These are phyloP conservation scores for Bilobella aurantiaca DNA, from an alignment of 1,140 invertebrate species.

Conservation along the genomic window DNA sequence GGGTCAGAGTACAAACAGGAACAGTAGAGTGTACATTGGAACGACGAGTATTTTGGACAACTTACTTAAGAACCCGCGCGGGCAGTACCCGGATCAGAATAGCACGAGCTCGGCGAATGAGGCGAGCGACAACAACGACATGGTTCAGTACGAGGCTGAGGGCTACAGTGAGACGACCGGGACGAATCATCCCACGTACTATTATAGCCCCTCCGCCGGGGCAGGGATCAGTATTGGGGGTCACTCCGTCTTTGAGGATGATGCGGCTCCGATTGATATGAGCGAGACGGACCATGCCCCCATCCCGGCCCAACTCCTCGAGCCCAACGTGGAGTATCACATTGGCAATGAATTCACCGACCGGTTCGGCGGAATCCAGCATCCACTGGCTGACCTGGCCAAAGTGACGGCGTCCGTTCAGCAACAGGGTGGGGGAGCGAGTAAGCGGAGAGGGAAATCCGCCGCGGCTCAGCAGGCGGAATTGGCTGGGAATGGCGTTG, in stretches of 20 bases:
- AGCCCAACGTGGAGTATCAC: slow-evolving; percentile 34
- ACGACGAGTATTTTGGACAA: slow-evolving; percentile 35
- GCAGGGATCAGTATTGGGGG: background rate
- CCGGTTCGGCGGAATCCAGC: slow-evolving; percentile 5
- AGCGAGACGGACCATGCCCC: slow-evolving; percentile 15
- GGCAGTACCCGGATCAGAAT: background rate
- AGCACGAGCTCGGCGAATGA: slow-evolving; percentile 24
- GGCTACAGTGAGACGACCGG: no score
- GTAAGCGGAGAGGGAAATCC: slow-evolving; percentile 5
- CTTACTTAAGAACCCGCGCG: slow-evolving; percentile 32
- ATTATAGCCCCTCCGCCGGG: no score
- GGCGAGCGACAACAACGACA: background rate
- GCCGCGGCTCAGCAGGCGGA: slow-evolving; percentile 15
- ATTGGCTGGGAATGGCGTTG: no score
- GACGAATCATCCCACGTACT: no score
- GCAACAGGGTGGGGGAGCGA: background rate
- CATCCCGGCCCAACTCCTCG: slow-evolving; percentile 31
- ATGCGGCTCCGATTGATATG: background rate
- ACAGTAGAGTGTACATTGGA: no score
- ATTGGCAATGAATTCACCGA: slow-evolving; percentile 28
- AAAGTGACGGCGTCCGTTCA: slow-evolving; percentile 28
- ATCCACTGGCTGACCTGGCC: slow-evolving; percentile 29
- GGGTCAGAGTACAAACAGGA: no score
- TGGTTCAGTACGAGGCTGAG: no score
- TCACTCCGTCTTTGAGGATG: slow-evolving; percentile 21